These are phyloP conservation scores for Merluccius polli DNA, from an alignment of 2,797 vertebrate species.

Conservation along the genomic window DNA sequence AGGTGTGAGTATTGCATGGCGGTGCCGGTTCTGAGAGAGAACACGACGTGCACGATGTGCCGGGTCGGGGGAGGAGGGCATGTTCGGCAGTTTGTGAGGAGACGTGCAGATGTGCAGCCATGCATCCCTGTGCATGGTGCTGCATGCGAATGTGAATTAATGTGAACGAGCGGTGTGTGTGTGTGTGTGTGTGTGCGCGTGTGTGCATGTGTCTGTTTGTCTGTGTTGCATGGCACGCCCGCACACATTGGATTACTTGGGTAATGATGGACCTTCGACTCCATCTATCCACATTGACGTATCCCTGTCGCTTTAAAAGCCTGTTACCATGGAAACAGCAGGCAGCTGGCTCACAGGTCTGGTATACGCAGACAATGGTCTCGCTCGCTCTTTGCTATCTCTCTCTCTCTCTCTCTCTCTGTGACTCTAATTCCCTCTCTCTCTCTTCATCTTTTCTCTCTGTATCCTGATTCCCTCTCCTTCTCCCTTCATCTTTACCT, in stretches of 20 bases:
- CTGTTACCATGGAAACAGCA: slow-evolving; percentile 77
- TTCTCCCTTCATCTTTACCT: slow-evolving; percentile 30
- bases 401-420: slow-evolving; percentile 28
- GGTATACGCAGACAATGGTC: slow-evolving; percentile 60
- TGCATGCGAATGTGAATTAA: neutral
- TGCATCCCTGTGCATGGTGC: slow-evolving; percentile 16
- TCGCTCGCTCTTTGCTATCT: slow-evolving; percentile 35
- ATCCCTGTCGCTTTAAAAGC: slow-evolving; percentile 69
- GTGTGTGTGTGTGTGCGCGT: slow-evolving; percentile 12
- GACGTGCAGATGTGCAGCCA: slow-evolving; percentile 6
- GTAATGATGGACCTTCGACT: slow-evolving; percentile 52
- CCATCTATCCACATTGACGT: slow-evolving; percentile 57
- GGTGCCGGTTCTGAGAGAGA: neutral
- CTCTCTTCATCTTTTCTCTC: neutral
- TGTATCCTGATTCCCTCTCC: slow-evolving; percentile 27
- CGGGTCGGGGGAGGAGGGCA: neutral
- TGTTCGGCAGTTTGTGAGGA: neutral
- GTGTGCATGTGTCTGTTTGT: slow-evolving; percentile 20
- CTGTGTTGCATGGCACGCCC: neutral
- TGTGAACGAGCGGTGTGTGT: neutral
- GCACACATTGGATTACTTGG: slow-evolving; percentile 38
- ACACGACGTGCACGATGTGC: neutral
- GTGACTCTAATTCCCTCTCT: slow-evolving; percentile 35
- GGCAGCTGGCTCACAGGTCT: slow-evolving; percentile 64
- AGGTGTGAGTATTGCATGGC: neutral